Conservation (phyloP, 2,113 vertebrate genomes). For the Trematocara nigrifrons region DNA sequence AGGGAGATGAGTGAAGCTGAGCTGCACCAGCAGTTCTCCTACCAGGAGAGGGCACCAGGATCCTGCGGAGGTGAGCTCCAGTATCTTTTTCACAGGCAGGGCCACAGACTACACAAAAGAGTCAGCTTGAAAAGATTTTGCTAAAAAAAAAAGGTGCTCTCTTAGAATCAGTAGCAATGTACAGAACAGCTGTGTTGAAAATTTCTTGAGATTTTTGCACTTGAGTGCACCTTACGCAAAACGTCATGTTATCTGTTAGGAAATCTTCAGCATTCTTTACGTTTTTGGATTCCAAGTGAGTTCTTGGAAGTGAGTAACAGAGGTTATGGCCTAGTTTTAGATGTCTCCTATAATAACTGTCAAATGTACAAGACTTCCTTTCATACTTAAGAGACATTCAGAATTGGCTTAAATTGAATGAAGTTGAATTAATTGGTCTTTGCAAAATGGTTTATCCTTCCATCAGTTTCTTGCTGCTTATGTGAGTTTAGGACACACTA, state of each 20-base stretch:
- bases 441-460: not conserved
- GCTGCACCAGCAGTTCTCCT: constrained; percentile 87
- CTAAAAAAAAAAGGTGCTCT: not conserved
- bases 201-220: not conserved
- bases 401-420: not conserved
- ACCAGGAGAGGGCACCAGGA: constrained; percentile 82
- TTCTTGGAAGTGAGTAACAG: not conserved
- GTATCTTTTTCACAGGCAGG: not conserved
- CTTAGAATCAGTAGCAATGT: not conserved
- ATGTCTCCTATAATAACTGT: not conserved
- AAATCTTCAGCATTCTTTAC: not conserved
- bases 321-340: not conserved
- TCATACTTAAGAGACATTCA: not conserved
- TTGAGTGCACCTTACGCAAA: not conserved
- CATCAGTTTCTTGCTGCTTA: not conserved
- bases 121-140: not conserved
- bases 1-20: constrained; percentile 92
- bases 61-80: constrained; percentile 74
- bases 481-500: not conserved
- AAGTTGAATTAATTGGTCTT: not conserved
- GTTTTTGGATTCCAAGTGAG: not conserved
- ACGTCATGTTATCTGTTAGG: not conserved
- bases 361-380: not conserved
- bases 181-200: not conserved
- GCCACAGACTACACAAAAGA: not conserved